phyloP scores from a whole-genome alignment of 2,113 vertebrate genomes.

The Malurus melanocephalus region DNA sequence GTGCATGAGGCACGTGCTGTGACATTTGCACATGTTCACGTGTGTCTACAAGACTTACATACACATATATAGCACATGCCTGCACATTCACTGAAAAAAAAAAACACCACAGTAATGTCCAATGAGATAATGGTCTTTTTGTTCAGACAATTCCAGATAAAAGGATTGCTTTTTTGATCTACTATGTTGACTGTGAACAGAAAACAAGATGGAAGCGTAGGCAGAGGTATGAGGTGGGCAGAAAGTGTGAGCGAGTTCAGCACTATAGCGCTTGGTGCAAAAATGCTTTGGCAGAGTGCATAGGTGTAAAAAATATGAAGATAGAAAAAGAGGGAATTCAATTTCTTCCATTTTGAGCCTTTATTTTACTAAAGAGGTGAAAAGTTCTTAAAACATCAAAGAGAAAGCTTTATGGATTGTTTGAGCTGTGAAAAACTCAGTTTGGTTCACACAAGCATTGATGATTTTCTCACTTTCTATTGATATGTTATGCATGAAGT shows the following conservation, averaged over 20 bases:
- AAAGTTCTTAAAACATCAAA: slow-evolving; percentile 36
- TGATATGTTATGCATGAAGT: slow-evolving; percentile 15
- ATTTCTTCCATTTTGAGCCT: slow-evolving; percentile 27
- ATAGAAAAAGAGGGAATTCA: not conserved
- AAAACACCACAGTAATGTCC: not conserved
- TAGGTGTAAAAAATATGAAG: slow-evolving; percentile 44
- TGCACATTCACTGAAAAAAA: not conserved
- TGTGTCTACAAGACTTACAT: fast-evolving
- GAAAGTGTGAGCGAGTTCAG: slow-evolving; percentile 11
- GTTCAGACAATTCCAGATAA: not conserved
- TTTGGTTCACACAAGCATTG: slow-evolving; percentile 35
- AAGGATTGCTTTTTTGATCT: not conserved
- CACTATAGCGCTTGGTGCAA: not conserved
- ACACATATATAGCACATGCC: not conserved
- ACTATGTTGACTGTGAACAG: not conserved
- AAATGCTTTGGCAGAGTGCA: slow-evolving; percentile 38
- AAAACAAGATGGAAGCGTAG: slow-evolving; percentile 30
- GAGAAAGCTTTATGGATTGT: slow-evolving; percentile 35
- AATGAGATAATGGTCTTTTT: not conserved
- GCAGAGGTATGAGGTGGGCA: slow-evolving; percentile 22
- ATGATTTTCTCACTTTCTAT: slow-evolving; percentile 52
- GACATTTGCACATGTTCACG: no score
- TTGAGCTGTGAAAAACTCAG: slow-evolving; percentile 55
- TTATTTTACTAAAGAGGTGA: slow-evolving; percentile 35
- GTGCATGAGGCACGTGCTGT: not conserved